These are phyloP conservation scores for Ephestia elutella DNA, from an alignment of 1,140 invertebrate species.

Conservation along the genomic window DNA sequence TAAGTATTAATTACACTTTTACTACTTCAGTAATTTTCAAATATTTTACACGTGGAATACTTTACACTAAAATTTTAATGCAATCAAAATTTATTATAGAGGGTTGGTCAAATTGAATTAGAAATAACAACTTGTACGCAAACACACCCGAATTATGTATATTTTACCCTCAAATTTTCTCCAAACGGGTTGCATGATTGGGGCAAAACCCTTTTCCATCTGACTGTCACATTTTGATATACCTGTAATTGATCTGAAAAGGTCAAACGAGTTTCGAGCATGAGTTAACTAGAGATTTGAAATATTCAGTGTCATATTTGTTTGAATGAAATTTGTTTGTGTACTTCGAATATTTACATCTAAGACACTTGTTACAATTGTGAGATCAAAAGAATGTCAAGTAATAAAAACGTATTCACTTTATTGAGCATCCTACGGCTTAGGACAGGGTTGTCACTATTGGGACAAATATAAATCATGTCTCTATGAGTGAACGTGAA, in stretches of 20 bases:
- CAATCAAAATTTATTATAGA: not conserved
- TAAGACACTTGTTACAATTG: too few species aligned
- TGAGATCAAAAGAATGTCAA: too few species aligned
- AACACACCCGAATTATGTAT: not conserved
- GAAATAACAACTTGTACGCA: not conserved
- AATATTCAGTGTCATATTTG: slow-evolving; percentile 1
- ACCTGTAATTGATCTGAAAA: slow-evolving; percentile 33
- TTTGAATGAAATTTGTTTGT: not conserved
- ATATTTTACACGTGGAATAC: too few species aligned
- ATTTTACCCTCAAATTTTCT: slow-evolving; percentile 3
- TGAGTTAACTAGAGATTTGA: slow-evolving; percentile 7
- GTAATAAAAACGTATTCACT: too few species aligned
- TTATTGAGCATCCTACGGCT: too few species aligned
- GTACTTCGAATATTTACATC: not conserved
- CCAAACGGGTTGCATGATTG: not conserved
- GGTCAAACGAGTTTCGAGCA: slow-evolving; percentile 15
- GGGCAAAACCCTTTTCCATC: slow-evolving; percentile 27
- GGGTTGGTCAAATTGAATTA: not conserved
- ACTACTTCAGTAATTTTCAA: too few species aligned
- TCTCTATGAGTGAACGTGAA: not conserved
- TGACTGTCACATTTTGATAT: slow-evolving; percentile 30
- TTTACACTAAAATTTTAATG: not conserved
- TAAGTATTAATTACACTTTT: too few species aligned
- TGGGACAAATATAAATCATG: not conserved
- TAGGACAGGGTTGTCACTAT: too few species aligned